Evolutionary conservation across 64 coral and sea anemone genomes (phyloP).

Genomic region (Montipora foliosa): DNA sequence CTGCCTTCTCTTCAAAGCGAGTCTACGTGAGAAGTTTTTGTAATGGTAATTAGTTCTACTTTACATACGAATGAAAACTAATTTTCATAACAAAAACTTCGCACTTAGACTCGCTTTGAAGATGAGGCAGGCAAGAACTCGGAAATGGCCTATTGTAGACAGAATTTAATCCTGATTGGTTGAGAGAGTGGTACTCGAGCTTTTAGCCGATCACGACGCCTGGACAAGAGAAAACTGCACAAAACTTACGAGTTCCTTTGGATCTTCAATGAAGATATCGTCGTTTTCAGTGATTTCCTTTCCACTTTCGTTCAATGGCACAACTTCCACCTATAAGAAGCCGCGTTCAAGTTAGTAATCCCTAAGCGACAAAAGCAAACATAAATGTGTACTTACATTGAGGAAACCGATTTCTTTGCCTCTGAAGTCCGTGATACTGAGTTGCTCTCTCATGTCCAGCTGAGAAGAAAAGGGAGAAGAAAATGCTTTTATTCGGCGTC

Average conservation of each 20-base stretch:
- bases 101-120: too few relatives aligned
- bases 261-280: slow-evolving; percentile 94
- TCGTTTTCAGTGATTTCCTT: slow-evolving; percentile 95
- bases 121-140: too few relatives aligned
- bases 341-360: background rate
- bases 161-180: too few relatives aligned
- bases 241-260: slow-evolving; percentile 76
- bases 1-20: too few relatives aligned
- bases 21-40: too few relatives aligned
- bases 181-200: too few relatives aligned
- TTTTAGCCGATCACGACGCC: too few relatives aligned
- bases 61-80: too few relatives aligned
- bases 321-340: slow-evolving; percentile 83
- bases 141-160: too few relatives aligned
- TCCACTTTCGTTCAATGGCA: slow-evolving; percentile 84
- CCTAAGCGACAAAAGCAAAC: background rate
- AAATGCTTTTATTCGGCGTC: background rate
- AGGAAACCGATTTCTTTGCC: slow-evolving; percentile 91
- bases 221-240: too few relatives aligned
- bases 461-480: background rate
- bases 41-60: too few relatives aligned
- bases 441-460: slow-evolving; percentile 98
- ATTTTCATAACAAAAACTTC: too few relatives aligned
- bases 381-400: slow-evolving; percentile 71
- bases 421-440: slow-evolving; percentile 90